These are phyloP conservation scores for Odontophorus gujanensis DNA, from an alignment of 2,113 vertebrate species.

Conservation along the genomic window DNA sequence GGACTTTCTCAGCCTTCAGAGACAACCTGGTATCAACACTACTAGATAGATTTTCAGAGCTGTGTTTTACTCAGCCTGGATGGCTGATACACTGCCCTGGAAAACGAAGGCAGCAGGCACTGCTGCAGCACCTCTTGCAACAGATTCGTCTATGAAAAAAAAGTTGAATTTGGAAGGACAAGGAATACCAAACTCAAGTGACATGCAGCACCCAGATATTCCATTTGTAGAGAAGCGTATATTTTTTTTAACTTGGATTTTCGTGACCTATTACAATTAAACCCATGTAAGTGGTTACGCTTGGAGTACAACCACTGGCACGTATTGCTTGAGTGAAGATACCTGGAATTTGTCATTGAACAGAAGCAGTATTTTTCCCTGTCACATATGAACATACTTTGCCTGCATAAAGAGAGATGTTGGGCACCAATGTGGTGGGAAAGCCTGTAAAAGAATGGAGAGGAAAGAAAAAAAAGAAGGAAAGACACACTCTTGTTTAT, in stretches of 20 bases:
- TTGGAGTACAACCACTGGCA: not conserved
- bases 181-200: not conserved
- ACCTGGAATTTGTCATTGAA: not conserved
- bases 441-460: not conserved
- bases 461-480: fast-evolving
- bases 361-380: not conserved
- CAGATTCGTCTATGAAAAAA: not conserved
- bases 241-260: not conserved
- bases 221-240: not conserved
- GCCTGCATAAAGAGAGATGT: not conserved
- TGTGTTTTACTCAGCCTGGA: not conserved
- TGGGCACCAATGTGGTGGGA: not conserved
- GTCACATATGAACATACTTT: not conserved
- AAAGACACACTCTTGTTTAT: constrained; percentile 1
- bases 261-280: not conserved
- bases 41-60: not conserved
- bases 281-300: not conserved
- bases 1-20: constrained; percentile 30
- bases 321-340: not conserved
- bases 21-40: not conserved
- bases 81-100: not conserved
- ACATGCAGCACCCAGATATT: not conserved
- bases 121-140: not conserved
- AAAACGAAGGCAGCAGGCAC: not conserved
- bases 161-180: not conserved